Evolutionary conservation across 1,140 invertebrate species (phyloP).

Genomic region (Sitophilus oryzae): DNA sequence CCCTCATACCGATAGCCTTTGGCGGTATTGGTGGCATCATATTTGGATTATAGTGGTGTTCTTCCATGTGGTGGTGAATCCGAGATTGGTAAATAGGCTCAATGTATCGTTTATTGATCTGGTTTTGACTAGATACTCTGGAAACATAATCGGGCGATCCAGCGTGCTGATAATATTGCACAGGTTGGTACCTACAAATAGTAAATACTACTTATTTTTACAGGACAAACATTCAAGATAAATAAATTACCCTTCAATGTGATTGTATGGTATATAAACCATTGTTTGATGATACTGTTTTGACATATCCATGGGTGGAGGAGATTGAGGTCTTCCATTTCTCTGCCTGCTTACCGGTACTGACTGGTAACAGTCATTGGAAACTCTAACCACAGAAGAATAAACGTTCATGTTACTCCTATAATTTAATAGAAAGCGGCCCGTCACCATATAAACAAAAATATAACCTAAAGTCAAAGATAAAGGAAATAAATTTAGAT

Average conservation of each 20-base stretch:
- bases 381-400: conserved; percentile 36
- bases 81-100: conserved; percentile 43
- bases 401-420: conserved; percentile 32
- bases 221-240: background rate
- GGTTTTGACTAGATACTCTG: conserved; percentile 40
- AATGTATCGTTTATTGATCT: conserved; percentile 39
- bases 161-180: conserved; percentile 13
- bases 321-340: conserved; percentile 56
- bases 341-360: conserved; percentile 42
- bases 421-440: conserved; percentile 3
- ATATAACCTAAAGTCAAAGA: no score
- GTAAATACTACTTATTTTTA: background rate
- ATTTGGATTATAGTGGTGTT: conserved; percentile 30
- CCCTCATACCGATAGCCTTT: conserved; percentile 36
- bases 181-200: conserved; percentile 25
- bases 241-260: conserved; percentile 38
- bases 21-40: conserved; percentile 20
- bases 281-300: conserved; percentile 63
- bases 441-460: no score
- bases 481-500: no score
- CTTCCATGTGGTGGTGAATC: conserved; percentile 35
- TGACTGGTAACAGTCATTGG: conserved; percentile 47
- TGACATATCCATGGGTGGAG: conserved; percentile 51
- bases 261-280: conserved; percentile 70
- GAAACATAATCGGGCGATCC: conserved; percentile 22